phyloP scores from a whole-genome alignment of 2,797 vertebrate genomes.

The Tokudaia tokunoshimensis region DNA sequence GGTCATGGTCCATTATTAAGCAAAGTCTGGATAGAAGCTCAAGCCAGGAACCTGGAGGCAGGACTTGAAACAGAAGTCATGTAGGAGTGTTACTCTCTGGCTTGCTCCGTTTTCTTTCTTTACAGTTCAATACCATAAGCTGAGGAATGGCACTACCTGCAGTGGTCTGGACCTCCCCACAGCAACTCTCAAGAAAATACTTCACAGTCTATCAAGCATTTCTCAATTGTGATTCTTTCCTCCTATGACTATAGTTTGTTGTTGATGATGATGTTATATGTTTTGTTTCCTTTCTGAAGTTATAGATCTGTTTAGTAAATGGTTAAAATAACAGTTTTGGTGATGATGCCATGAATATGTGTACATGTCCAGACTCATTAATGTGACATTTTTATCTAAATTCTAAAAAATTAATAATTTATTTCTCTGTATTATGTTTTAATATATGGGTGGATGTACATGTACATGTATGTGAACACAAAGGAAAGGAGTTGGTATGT shows the following conservation, averaged over 20 bases:
- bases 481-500: background rate
- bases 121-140: background rate
- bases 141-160: background rate
- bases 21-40: background rate
- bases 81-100: background rate
- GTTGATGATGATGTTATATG: no score
- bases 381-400: background rate
- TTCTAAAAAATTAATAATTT: background rate
- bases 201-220: background rate
- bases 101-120: background rate
- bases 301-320: background rate
- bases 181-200: background rate
- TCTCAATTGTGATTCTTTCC: background rate
- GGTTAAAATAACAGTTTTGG: background rate
- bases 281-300: background rate
- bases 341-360: background rate
- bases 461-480: background rate
- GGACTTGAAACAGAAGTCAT: background rate
- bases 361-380: background rate
- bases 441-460: background rate
- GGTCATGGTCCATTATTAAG: background rate
- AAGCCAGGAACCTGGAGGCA: background rate
- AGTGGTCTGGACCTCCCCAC: background rate
- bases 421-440: background rate
- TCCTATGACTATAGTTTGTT: background rate